Conservation (phyloP, 2,113 vertebrate genomes). For the Monopterus albus region DNA sequence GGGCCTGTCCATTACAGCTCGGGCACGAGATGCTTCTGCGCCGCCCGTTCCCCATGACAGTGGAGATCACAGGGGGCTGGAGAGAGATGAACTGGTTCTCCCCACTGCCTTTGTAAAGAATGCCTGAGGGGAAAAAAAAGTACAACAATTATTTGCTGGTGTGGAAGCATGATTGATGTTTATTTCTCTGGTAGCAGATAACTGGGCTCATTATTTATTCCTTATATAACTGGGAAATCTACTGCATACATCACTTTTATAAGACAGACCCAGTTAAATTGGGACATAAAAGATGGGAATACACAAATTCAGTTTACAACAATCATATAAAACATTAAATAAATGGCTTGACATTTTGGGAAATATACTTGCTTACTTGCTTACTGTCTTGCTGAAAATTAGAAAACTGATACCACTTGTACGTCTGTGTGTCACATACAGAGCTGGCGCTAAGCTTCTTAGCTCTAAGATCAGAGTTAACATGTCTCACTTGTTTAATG, state of each 20-base stretch:
- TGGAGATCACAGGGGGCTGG: constrained; percentile 93
- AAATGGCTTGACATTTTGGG: no score
- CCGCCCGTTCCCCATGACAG: constrained; percentile 97
- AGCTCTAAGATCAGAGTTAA: no score
- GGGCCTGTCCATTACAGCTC: constrained; percentile 96
- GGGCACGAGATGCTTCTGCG: constrained; percentile 97
- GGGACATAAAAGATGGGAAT: not conserved
- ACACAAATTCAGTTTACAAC: not conserved
- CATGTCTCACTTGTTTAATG: no score
- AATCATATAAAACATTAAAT: no score
- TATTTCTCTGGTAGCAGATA: not conserved
- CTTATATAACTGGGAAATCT: not conserved
- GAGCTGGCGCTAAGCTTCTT: no score
- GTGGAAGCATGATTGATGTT: constrained; percentile 15
- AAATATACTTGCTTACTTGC: no score
- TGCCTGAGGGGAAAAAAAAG: constrained; percentile 83
- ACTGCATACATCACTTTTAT: not conserved
- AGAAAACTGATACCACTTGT: no score
- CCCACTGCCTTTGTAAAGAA: constrained; percentile 96
- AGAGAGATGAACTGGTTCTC: constrained; percentile 98
- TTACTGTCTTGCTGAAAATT: no score
- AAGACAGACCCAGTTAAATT: not conserved
- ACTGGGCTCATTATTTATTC: constrained; percentile 2
- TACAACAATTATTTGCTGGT: constrained; percentile 13
- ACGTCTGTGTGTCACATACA: not conserved